A percentile compares a stretch with the other conserved stretches of the same genome.
phyloP scores from a whole-genome alignment of 1,140 invertebrate species.

The Aphis craccivora region DNA sequence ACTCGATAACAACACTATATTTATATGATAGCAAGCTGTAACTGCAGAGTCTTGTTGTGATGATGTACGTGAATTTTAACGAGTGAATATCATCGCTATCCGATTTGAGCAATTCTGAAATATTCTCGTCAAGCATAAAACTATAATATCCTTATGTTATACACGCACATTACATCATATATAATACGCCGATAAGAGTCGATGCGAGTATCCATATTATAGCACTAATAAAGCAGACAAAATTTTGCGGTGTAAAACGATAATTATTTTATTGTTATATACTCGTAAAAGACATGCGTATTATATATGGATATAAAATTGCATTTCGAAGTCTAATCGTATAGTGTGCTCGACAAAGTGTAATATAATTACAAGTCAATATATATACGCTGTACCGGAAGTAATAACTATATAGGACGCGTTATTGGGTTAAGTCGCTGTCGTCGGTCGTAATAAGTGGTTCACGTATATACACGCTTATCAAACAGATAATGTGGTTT shows the following conservation, averaged over 20 bases:
- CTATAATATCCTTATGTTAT: background rate
- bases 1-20: no score
- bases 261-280: conserved; percentile 11
- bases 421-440: background rate
- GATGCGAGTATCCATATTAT: background rate
- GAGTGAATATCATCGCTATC: background rate
- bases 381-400: background rate
- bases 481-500: background rate
- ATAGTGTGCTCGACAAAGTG: background rate
- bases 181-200: background rate
- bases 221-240: background rate
- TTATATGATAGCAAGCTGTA: no score
- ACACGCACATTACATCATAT: background rate
- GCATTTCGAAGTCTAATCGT: background rate
- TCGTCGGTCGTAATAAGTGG: background rate
- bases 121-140: background rate
- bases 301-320: background rate
- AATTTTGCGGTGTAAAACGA: background rate
- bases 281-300: background rate
- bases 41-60: background rate
- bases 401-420: background rate
- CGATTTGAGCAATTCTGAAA: background rate
- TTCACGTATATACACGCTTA: background rate
- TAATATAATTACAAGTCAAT: background rate
- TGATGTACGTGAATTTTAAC: background rate